Evolutionary conservation across 2,888 invertebrate genomes (phyloP).

Genomic region (Mallateleia sp.): DNA sequence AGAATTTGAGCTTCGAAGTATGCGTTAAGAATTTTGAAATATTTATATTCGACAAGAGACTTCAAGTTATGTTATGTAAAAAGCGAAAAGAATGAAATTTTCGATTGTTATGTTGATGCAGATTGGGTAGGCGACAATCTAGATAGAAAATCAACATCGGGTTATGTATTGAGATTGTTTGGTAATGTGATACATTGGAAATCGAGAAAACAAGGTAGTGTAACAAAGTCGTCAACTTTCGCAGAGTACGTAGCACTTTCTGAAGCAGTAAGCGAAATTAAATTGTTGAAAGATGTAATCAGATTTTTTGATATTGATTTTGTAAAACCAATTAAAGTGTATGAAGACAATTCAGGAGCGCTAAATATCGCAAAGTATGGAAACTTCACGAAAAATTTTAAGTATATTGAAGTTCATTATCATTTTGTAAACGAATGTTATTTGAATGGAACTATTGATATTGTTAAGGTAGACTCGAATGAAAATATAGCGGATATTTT

Average conservation of each 20-base stretch:
- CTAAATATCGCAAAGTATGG: slow-evolving; percentile 51
- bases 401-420: slow-evolving; percentile 68
- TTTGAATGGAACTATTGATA: slow-evolving; percentile 57
- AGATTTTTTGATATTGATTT: not conserved
- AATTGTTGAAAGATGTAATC: not conserved
- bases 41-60: not conserved
- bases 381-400: slow-evolving; percentile 71
- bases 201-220: slow-evolving; percentile 3
- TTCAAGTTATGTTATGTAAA: no score
- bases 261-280: not conserved
- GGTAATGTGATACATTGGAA: not conserved
- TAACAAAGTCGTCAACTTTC: not conserved
- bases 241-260: slow-evolving; percentile 3
- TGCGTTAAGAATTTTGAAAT: not conserved
- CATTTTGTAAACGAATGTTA: slow-evolving; percentile 71
- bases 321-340: not conserved
- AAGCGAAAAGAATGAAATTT: slow-evolving; percentile 4
- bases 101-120: not conserved
- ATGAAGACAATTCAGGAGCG: slow-evolving; percentile 5
- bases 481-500: slow-evolving; percentile 56
- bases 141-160: not conserved
- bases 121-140: not conserved
- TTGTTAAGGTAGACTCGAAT: slow-evolving; percentile 61
- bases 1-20: no score
- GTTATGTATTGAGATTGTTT: not conserved